Evolutionary conservation across 2,888 invertebrate genomes (phyloP), one percentile per base, ranked within the genome.

Genomic region (Heteromyza rotundicornis): DNA sequence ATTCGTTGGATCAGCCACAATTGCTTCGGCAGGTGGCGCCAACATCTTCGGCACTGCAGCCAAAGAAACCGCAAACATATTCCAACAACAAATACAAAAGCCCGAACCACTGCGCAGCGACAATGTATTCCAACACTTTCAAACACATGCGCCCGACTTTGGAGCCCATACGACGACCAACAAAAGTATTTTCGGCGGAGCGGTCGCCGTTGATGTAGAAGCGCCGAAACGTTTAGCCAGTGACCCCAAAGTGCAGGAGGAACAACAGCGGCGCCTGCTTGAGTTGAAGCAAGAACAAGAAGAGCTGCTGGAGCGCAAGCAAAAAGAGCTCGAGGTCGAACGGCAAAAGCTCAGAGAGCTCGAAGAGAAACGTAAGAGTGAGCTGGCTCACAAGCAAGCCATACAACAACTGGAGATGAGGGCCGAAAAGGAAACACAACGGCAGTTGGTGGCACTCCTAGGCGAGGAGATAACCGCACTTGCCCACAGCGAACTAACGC

Each of bases 121-220:
- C 27, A 72, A 57, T 22, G 57, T 68, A n/a, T 70, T 72, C 16
- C 66, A 71, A 32, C 64, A 68, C 47, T 70, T 69, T n/a, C 59
- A 68, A 35, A 53, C 59, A 0, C 20, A 59, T 16, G 64, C 60
- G 5, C 35, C 65, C 7, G 54, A 56, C 0, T 24, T 64, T 2
- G 53, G 60, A 2, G 22, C 27, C 14, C 7, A 17, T 14, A 16
- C 2, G 22, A n/a, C 44, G 44, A 49, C 44, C 52, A 27, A 2
- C 17, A 7, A 14, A 17, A 24, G 32, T n/a, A n/a, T 54, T 56
- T 27, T 32, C 23, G 24, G 44, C 19, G 12, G 14, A 23, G 2
- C 55, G 20, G 7, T 35, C 16, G 19, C 54, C 44, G 16, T 14
- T 16, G 1, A 19, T 7, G 2, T 54, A 20, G n/a, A 35, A 2